phyloP scores from a whole-genome alignment of 2,888 invertebrate species.

The Nemotelus pantherinus region DNA sequence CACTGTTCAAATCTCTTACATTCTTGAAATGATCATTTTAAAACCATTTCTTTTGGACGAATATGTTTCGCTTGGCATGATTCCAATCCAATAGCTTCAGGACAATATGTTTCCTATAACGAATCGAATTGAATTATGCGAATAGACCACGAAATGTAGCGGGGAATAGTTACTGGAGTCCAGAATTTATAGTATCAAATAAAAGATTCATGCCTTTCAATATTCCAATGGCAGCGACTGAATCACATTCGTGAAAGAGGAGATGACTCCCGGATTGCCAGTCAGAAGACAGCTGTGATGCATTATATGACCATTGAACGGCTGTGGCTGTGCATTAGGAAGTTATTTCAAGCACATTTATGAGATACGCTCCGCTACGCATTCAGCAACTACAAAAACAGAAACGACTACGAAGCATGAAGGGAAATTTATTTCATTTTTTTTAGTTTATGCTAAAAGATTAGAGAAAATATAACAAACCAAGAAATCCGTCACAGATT shows the following conservation, averaged over 20 bases:
- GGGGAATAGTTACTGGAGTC: constrained; percentile 14
- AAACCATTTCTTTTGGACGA: not conserved
- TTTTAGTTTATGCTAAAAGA: not conserved
- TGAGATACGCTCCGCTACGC: not conserved
- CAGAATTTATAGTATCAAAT: constrained; percentile 35
- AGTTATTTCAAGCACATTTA: not conserved
- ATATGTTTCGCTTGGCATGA: constrained; percentile 27
- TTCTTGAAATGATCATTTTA: not conserved
- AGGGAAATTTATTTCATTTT: not conserved
- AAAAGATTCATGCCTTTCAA: constrained; percentile 23
- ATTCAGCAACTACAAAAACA: not conserved
- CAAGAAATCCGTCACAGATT: constrained; percentile 21
- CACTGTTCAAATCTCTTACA: no score
- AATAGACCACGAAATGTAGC: not conserved
- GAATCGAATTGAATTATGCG: constrained; percentile 33
- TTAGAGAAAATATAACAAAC: not conserved
- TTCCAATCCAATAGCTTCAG: constrained; percentile 43
- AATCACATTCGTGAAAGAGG: not conserved
- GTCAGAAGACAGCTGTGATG: constrained; percentile 8
- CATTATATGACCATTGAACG: constrained; percentile 17
- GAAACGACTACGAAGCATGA: not conserved
- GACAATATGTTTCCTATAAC: constrained; percentile 25
- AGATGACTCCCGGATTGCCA: constrained; percentile 14
- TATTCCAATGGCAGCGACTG: not conserved
- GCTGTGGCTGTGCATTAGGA: not conserved